Conservation (phyloP, 1,140 invertebrate species). For the Conus ventricosus region DNA sequence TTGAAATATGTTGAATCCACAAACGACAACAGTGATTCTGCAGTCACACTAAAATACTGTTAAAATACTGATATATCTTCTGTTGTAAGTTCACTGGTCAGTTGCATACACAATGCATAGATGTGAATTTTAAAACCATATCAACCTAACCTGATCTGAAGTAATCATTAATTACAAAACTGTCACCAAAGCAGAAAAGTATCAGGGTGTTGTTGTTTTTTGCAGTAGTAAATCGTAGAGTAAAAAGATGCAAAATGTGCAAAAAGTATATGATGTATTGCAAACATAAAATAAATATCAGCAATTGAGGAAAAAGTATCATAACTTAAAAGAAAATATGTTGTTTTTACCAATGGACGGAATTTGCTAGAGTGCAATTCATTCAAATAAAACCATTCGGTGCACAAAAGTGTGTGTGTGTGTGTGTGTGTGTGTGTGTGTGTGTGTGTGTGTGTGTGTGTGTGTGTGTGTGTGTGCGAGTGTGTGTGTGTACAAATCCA, state of each 20-base stretch:
- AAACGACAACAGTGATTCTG: neutral
- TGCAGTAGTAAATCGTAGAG: neutral
- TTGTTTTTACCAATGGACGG: no score
- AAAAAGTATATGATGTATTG: neutral
- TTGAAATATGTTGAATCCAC: neutral
- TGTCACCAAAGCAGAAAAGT: neutral
- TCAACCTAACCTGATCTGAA: neutral
- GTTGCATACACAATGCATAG: neutral
- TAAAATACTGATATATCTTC: neutral
- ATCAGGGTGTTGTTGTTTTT: neutral
- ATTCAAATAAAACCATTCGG: no score
- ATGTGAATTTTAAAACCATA: neutral
- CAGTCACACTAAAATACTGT: neutral
- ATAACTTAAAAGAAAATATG: no score
- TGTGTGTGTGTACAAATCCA: no score
- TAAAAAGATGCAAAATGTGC: neutral
- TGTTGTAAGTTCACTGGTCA: neutral
- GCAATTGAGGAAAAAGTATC: no score
- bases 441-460: no score
- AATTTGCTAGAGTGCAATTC: no score
- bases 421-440: no score
- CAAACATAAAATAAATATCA: neutral
- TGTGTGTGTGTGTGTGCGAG: no score
- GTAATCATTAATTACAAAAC: neutral
- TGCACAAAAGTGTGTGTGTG: no score